Conservation (phyloP, 35 echinoderm and acorn worm species). For the Apostichopus japonicus region DNA sequence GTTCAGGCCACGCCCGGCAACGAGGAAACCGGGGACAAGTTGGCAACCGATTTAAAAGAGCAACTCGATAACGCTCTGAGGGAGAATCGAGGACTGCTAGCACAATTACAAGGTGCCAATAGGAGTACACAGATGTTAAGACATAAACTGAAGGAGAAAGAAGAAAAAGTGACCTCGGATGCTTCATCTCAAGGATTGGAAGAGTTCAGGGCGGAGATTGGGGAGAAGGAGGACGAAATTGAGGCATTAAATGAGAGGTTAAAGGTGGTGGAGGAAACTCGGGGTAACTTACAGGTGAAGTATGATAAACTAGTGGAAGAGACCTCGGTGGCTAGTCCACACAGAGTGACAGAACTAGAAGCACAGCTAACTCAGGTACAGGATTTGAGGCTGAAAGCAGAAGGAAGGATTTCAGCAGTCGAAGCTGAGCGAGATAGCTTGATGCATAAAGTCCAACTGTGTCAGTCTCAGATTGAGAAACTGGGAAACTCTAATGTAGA, state of each 20-base stretch:
- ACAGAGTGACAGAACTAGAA: slow-evolving; percentile 17
- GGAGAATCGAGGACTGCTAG: slow-evolving; percentile 50
- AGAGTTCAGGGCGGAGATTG: slow-evolving; percentile 34
- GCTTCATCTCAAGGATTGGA: slow-evolving; percentile 21
- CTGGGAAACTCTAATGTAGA: neutral
- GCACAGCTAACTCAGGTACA: slow-evolving; percentile 5
- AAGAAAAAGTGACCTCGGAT: neutral
- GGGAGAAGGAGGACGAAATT: slow-evolving; percentile 60
- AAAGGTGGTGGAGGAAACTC: slow-evolving; percentile 21
- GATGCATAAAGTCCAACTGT: neutral
- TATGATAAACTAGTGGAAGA: slow-evolving; percentile 33
- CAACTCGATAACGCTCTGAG: slow-evolving; percentile 58
- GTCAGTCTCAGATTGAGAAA: slow-evolving; percentile 5
- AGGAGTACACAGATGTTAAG: slow-evolving; percentile 1
- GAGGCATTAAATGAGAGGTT: slow-evolving; percentile 71
- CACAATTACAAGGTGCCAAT: slow-evolving; percentile 50
- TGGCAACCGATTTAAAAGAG: slow-evolving; percentile 22
- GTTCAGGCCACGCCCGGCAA: neutral
- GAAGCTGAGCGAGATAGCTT: slow-evolving; percentile 10
- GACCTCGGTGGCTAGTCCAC: neutral
- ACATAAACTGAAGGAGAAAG: slow-evolving; percentile 40
- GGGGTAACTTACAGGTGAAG: slow-evolving; percentile 10
- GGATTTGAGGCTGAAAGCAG: slow-evolving; percentile 26
- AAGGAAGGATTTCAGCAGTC: neutral
- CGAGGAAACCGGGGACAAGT: neutral